These are phyloP conservation scores for Thera britannica DNA, from an alignment of 2,888 invertebrate genomes.

Conservation along the genomic window DNA sequence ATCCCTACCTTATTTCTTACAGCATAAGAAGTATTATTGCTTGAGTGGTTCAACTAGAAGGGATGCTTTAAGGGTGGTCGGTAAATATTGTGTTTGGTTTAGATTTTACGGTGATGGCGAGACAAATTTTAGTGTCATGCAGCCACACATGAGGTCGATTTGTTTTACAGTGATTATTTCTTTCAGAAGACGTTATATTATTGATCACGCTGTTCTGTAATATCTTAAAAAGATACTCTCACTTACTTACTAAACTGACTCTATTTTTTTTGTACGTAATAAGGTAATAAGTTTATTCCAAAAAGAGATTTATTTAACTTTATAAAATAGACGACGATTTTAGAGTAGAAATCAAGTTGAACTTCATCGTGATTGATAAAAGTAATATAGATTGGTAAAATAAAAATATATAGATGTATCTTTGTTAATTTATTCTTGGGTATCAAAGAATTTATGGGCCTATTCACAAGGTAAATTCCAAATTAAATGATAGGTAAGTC, in stretches of 20 bases:
- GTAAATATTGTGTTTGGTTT: conserved; percentile 57
- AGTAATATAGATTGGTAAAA: no score
- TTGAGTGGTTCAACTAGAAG: neutral
- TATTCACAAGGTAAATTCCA: no score
- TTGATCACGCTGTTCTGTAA: neutral
- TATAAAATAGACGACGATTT: no score
- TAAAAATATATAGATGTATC: no score
- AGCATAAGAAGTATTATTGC: conserved; percentile 33
- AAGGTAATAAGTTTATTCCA: no score
- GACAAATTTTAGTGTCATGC: conserved; percentile 59
- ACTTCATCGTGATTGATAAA: no score
- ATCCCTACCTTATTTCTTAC: conserved; percentile 22
- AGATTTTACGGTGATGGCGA: conserved; percentile 58
- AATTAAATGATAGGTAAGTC: no score
- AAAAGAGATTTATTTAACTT: no score
- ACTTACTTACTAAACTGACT: neutral
- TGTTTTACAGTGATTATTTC: conserved; percentile 16
- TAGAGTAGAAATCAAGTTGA: no score
- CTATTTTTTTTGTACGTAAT: no score
- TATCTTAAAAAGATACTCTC: neutral
- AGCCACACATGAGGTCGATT: conserved; percentile 30
- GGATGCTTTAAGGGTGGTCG: conserved; percentile 34
- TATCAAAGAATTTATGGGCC: neutral
- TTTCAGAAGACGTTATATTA: neutral
- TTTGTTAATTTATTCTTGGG: no score